Conservation (phyloP, 2,888 invertebrate species). For the Caenorhabditis imperialis region DNA sequence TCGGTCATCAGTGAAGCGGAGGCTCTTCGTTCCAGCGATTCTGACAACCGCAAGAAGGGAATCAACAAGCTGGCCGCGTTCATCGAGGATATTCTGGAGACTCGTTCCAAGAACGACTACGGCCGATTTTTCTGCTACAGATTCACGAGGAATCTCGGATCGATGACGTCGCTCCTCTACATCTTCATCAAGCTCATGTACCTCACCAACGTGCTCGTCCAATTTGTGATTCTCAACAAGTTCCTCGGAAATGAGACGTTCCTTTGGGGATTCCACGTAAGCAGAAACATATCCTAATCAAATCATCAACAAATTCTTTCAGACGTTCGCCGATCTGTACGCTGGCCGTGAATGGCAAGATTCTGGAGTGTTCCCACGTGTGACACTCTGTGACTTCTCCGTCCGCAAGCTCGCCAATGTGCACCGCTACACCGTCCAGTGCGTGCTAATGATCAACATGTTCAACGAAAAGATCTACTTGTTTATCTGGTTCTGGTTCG, state of each 20-base stretch:
- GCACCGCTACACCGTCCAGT: conserved; percentile 77
- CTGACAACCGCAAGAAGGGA: conserved; percentile 64
- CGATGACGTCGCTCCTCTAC: conserved; percentile 66
- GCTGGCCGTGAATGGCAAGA: conserved; percentile 77
- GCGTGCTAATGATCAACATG: conserved; percentile 78
- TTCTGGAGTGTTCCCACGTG: conserved; percentile 77
- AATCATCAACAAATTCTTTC: background rate
- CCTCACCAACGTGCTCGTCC: conserved; percentile 75
- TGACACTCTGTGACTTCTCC: conserved; percentile 72
- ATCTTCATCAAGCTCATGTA: conserved; percentile 73
- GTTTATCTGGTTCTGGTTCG: conserved; percentile 79
- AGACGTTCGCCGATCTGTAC: conserved; percentile 74
- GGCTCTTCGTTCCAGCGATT: conserved; percentile 57
- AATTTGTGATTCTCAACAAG: conserved; percentile 77
- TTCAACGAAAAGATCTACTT: conserved; percentile 78
- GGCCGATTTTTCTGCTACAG: conserved; percentile 57
- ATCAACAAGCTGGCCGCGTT: conserved; percentile 69
- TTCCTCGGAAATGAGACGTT: conserved; percentile 77
- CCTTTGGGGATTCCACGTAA: conserved; percentile 77
- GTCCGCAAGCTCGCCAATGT: conserved; percentile 79
- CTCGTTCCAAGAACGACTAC: conserved; percentile 50
- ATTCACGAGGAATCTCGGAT: conserved; percentile 56
- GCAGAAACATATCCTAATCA: conserved; percentile 9
- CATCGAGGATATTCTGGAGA: conserved; percentile 67
- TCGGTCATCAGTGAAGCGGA: conserved; percentile 72